phyloP scores from a whole-genome alignment of 2,797 vertebrate genomes.

The Columba guinea region DNA sequence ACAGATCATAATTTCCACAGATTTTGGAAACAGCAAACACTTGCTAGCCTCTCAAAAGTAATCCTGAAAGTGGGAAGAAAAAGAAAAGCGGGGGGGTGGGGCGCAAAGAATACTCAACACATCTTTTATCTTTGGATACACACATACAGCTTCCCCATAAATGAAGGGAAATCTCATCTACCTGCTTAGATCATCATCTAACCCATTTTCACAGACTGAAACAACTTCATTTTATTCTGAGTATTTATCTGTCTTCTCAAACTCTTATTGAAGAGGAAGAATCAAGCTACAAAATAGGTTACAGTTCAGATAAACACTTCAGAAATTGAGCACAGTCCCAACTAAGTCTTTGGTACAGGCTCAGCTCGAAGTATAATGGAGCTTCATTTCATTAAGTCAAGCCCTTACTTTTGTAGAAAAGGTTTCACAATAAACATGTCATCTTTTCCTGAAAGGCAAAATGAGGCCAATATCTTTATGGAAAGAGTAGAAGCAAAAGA shows the following conservation, averaged over 20 bases:
- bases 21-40: conserved; percentile 6
- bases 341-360: background rate
- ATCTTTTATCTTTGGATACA: conserved; percentile 22
- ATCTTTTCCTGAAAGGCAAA: conserved; percentile 13
- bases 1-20: conserved; percentile 40
- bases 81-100: accelerated
- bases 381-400: background rate
- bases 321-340: background rate
- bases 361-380: background rate
- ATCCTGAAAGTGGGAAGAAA: background rate
- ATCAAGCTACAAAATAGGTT: background rate
- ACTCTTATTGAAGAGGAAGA: background rate
- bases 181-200: conserved; percentile 27
- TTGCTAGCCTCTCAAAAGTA: background rate
- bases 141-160: background rate
- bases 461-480: background rate
- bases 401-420: background rate
- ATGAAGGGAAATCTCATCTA: background rate
- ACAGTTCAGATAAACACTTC: background rate
- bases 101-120: background rate
- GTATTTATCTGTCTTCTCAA: background rate
- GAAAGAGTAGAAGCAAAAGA: background rate
- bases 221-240: background rate
- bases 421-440: background rate
- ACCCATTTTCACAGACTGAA: background rate